Evolutionary conservation across 2,113 vertebrate genomes (phyloP).

Genomic region (Actinemys pallida): DNA sequence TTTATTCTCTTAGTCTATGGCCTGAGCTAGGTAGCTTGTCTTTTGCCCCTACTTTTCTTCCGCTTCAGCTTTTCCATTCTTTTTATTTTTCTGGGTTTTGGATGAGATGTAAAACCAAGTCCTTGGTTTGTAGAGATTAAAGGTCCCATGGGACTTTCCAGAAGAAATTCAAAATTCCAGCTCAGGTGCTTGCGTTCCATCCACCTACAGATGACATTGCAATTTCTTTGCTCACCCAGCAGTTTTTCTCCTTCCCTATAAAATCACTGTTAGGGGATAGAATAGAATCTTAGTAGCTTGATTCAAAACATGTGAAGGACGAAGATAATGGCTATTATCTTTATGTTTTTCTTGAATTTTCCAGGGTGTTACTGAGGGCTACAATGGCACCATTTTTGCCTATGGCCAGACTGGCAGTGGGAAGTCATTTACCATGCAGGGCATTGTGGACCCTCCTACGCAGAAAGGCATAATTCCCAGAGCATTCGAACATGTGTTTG

Average conservation of each 20-base stretch:
- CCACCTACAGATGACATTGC: background rate
- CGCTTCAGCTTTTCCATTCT: background rate
- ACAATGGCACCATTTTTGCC: conserved; percentile 93
- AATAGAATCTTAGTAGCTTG: background rate
- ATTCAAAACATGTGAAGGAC: background rate
- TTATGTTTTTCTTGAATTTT: background rate
- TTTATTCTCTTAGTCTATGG: background rate
- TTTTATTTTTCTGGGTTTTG: background rate
- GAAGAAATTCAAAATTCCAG: background rate
- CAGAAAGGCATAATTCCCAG: conserved; percentile 89
- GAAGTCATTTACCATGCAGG: conserved; percentile 95
- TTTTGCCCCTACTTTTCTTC: background rate
- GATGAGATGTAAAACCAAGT: background rate
- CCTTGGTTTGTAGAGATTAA: background rate
- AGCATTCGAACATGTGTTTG: conserved; percentile 91
- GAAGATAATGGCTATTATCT: background rate
- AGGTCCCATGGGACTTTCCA: background rate
- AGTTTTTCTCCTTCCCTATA: background rate
- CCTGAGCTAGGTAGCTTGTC: background rate
- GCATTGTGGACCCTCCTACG: conserved; percentile 76
- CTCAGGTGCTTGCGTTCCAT: background rate
- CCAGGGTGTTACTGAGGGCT: conserved; percentile 91
- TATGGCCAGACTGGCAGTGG: conserved; percentile 93
- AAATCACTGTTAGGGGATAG: background rate
- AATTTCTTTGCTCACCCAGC: background rate